phyloP scores from a whole-genome alignment of 2,888 invertebrate genomes.

The Hirtodrosophila histrioides region DNA sequence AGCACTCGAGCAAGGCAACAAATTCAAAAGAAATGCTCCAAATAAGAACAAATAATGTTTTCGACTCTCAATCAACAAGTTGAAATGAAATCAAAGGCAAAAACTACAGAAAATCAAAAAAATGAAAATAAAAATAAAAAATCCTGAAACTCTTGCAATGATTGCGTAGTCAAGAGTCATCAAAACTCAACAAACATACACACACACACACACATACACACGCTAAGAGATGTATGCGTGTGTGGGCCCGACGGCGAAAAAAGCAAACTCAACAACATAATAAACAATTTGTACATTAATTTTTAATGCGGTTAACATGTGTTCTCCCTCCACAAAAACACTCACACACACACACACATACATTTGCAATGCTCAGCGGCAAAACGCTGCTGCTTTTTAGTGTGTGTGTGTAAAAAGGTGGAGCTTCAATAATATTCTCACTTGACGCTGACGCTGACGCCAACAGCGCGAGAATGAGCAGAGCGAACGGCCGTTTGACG shows the following conservation, averaged over 20 bases:
- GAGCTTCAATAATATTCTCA: slow-evolving; percentile 76
- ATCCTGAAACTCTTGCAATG: slow-evolving; percentile 52
- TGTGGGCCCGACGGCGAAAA: slow-evolving; percentile 54
- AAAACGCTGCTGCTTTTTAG: slow-evolving; percentile 35
- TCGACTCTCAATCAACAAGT: slow-evolving; percentile 71
- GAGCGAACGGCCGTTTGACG: slow-evolving; percentile 40
- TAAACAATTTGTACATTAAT: slow-evolving; percentile 79
- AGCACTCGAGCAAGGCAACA: slow-evolving; percentile 37
- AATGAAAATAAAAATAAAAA: slow-evolving; percentile 24
- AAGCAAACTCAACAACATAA: slow-evolving; percentile 67
- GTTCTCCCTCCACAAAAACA: slow-evolving; percentile 34
- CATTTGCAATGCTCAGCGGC: slow-evolving; percentile 28
- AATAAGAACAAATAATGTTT: slow-evolving; percentile 34
- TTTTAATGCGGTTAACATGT: slow-evolving; percentile 80
- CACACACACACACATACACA: slow-evolving; percentile 12
- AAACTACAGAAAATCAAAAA: slow-evolving; percentile 6
- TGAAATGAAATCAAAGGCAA: slow-evolving; percentile 45
- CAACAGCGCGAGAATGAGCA: slow-evolving; percentile 43
- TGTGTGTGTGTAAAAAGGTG: slow-evolving; percentile 73
- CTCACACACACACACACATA: slow-evolving; percentile 20
- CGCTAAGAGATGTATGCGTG: slow-evolving; percentile 25
- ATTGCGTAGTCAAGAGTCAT: slow-evolving; percentile 59
- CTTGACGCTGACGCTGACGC: slow-evolving; percentile 47
- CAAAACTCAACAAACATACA: slow-evolving; percentile 31
- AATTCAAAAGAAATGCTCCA: slow-evolving; percentile 61